Evolutionary conservation across 2,113 vertebrate species (phyloP).

Genomic region (Takifugu bimaculatus): DNA sequence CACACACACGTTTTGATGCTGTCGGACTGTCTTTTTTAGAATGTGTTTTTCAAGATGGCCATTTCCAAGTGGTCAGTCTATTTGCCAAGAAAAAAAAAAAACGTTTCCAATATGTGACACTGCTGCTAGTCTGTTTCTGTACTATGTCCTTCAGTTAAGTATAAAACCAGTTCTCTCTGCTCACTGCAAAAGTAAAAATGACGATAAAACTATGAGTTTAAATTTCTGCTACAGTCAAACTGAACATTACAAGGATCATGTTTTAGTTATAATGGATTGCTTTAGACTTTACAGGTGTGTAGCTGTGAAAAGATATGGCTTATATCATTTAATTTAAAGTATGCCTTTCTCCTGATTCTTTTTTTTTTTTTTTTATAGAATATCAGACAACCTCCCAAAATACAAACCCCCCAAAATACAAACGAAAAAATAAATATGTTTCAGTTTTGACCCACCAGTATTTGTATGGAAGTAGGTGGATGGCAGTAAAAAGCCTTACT

Average conservation of each 20-base stretch:
- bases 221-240: not conserved
- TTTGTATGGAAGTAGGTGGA: constrained; percentile 42
- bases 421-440: constrained; percentile 50
- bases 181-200: not conserved
- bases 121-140: too few species aligned
- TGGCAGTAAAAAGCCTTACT: constrained; percentile 8
- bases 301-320: not conserved
- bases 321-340: too few species aligned
- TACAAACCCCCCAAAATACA: constrained; percentile 44
- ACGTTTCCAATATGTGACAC: too few species aligned
- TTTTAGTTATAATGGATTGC: not conserved
- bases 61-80: too few species aligned
- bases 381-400: constrained; percentile 32
- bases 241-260: not conserved
- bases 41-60: too few species aligned
- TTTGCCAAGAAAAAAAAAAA: too few species aligned
- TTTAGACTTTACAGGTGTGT: not conserved
- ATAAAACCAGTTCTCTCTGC: not conserved
- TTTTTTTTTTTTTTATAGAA: not conserved
- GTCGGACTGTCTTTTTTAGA: too few species aligned
- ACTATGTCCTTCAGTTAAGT: too few species aligned
- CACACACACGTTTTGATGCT: not conserved
- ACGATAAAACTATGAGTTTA: not conserved
- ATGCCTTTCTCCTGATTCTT: not conserved
- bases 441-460: constrained; percentile 48